Evolutionary conservation across 2,888 invertebrate species (phyloP), one percentile per base, ranked within the genome.

Genomic region (Xanthorhoe spadicearia): DNA sequence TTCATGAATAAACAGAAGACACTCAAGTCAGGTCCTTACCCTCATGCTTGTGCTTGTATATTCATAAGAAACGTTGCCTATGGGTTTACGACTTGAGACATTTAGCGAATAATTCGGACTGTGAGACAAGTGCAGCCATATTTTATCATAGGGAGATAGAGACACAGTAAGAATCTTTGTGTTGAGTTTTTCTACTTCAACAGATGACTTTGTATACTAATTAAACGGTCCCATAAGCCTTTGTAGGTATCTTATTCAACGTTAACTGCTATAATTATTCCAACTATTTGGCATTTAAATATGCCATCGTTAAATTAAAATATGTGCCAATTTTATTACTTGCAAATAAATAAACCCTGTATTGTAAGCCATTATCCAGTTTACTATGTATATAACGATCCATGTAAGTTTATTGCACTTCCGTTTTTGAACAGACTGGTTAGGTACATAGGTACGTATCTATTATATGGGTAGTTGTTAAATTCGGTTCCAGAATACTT

Each of bases 331-430:
- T 61, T 60, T 73, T 74, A 79, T 80, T 79, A 78, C 74, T 57
- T 54, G 74, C 70, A 71, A 78, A 80, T 82, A 83, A 83, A 83
- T 81, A 79, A 77, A 75, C 77, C 80, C 67, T 76, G 78, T 77
- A 79, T 77, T 83, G 82, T 81, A 76, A 77, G 74, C 66, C 70
- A 74, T 77, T 83, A 74, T 74, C 76, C 71, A 76, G 81, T 83
- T 81, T 84, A 87, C 84, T 83, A 77, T 82, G 84, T 86, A 82
- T 83, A 83, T 83, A 82, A 86, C 80, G 84, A 81, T 74, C 76
- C 77, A 73, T 76, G 71, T 65, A 74, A 71, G 76, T 83, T 84
- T 84, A 83, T 77, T 77, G 51, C 13, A 73, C 73, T 66, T 61
- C 61, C 54, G 32, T 54, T 51, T 9, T 15, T 59, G 19, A 59